phyloP scores from a whole-genome alignment of 1,140 invertebrate genomes.

The Heterodera schachtii region DNA sequence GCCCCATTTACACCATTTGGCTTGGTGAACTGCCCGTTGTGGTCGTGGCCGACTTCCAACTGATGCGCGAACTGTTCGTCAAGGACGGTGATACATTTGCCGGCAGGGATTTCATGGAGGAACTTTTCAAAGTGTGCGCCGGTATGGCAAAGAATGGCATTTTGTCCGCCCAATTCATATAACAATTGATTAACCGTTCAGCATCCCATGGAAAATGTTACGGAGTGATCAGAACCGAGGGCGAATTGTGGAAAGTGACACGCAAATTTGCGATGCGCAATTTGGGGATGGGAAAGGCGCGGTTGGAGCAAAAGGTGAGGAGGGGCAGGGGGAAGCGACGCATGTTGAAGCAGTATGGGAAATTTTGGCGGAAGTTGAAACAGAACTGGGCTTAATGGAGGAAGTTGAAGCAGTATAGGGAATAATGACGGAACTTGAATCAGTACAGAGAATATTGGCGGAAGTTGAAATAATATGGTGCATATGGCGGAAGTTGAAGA shows the following conservation, averaged over 20 bases:
- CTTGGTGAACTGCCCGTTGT: constrained; percentile 36
- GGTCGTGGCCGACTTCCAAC: constrained; percentile 32
- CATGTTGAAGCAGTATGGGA: too few species aligned
- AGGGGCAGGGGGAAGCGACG: too few species aligned
- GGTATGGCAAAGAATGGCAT: background rate
- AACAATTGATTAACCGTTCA: background rate
- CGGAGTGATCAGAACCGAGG: constrained; percentile 43
- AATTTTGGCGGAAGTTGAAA: too few species aligned
- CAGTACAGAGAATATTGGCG: too few species aligned
- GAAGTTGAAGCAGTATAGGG: too few species aligned
- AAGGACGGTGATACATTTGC: constrained; percentile 37
- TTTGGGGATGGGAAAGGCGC: constrained; percentile 36
- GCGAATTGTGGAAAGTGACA: constrained; percentile 35
- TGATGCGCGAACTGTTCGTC: constrained; percentile 36
- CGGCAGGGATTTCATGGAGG: constrained; percentile 24
- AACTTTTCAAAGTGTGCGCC: constrained; percentile 19
- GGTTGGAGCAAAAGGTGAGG: constrained; percentile 31
- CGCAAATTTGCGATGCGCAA: constrained; percentile 40
- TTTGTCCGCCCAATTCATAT: background rate
- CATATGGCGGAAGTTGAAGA: too few species aligned
- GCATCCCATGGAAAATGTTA: background rate
- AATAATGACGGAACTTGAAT: too few species aligned
- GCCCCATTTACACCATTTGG: constrained; percentile 43
- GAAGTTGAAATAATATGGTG: too few species aligned
- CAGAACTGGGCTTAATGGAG: too few species aligned